These are phyloP conservation scores for Thaleichthys pacificus DNA, from an alignment of 2,797 vertebrate genomes.

Conservation along the genomic window DNA sequence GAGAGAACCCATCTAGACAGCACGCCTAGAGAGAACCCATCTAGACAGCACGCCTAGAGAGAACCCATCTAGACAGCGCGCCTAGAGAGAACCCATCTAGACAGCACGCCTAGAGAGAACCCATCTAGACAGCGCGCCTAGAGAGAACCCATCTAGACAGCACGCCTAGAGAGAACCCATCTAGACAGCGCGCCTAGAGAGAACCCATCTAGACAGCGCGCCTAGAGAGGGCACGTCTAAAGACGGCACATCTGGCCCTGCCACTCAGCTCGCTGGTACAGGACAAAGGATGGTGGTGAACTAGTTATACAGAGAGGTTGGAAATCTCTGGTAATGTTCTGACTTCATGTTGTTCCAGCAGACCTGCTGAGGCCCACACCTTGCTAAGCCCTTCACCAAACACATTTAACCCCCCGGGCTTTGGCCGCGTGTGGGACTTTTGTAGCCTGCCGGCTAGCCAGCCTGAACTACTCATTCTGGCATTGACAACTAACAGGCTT, in stretches of 20 bases:
- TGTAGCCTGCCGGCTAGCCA: constrained; percentile 20
- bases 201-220: neutral
- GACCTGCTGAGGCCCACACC: constrained; percentile 24
- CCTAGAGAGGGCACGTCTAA: neutral
- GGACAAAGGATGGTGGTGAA: neutral
- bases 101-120: too few relatives aligned
- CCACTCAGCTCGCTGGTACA: neutral
- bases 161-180: too few relatives aligned
- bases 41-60: neutral
- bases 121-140: neutral
- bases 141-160: neutral
- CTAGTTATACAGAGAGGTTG: neutral
- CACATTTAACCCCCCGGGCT: constrained; percentile 10
- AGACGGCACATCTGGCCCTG: neutral
- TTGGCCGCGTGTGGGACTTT: neutral
- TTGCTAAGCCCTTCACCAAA: constrained; percentile 32
- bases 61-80: neutral
- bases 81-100: too few relatives aligned
- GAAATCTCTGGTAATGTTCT: constrained; percentile 4
- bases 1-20: too few relatives aligned
- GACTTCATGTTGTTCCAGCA: constrained; percentile 5
- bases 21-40: too few relatives aligned
- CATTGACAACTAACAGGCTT: neutral
- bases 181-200: neutral
- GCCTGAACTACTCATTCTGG: neutral